Conservation (phyloP, 2,888 invertebrate species). For the Eutolmus rufibarbis region DNA sequence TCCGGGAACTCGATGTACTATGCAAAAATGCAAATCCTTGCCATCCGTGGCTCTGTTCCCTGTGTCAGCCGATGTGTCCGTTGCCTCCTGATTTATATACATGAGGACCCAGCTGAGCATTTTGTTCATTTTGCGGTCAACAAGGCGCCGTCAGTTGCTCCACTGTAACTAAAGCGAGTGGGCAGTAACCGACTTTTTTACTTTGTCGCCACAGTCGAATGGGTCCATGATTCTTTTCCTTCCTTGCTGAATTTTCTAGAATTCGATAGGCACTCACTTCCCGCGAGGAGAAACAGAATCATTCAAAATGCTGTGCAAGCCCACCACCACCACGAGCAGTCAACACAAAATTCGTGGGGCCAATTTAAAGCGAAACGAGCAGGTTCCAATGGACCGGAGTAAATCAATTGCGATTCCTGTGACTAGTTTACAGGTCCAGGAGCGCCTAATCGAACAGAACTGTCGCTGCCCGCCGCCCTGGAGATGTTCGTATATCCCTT, state of each 20-base stretch:
- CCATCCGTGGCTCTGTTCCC: constrained; percentile 7
- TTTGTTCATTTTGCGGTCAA: constrained; percentile 43
- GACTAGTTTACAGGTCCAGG: not conserved
- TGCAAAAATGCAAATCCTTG: constrained; percentile 44
- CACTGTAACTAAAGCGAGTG: constrained; percentile 23
- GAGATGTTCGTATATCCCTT: not conserved
- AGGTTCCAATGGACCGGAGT: constrained; percentile 9
- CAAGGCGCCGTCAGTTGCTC: constrained; percentile 22
- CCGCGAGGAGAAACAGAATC: not conserved
- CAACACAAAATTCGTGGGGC: constrained; percentile 20
- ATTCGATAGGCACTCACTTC: not conserved
- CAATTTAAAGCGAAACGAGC: constrained; percentile 10
- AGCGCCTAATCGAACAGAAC: not conserved
- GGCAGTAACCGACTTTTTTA: constrained; percentile 19
- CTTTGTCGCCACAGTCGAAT: not conserved
- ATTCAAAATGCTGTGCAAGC: not conserved
- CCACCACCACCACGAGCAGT: not conserved
- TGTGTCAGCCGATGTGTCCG: constrained; percentile 41
- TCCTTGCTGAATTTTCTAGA: constrained; percentile 4
- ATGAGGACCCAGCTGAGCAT: constrained; percentile 24
- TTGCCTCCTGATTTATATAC: constrained; percentile 42
- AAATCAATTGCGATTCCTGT: constrained; percentile 6
- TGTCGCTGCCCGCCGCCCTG: not conserved
- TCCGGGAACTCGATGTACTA: constrained; percentile 7
- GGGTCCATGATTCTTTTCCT: constrained; percentile 7